phyloP scores from a whole-genome alignment of 30 jellyfish, hydroid and myxozoan genomes.

The Hydra vulgaris region DNA sequence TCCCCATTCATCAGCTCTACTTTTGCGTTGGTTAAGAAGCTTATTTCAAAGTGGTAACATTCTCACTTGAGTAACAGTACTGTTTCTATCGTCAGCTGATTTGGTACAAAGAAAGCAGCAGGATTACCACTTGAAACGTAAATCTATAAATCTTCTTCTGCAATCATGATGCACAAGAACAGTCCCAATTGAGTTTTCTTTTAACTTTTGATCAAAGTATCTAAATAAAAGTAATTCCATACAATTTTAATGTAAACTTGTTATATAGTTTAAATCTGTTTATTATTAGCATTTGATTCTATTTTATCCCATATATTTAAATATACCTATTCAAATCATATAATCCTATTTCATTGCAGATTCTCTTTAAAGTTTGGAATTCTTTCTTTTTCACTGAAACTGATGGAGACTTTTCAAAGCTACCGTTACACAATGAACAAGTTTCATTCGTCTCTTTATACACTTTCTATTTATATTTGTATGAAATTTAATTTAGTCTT shows the following conservation, averaged over 20 bases:
- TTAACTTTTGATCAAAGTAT: not conserved
- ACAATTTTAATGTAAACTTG: not conserved
- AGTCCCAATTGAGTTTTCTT: conserved; percentile 10
- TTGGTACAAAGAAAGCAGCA: conserved; percentile 17
- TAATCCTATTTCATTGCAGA: not conserved
- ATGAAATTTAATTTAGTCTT: too few relatives aligned
- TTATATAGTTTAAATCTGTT: not conserved
- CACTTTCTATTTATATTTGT: not conserved
- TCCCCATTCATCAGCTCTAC: conserved; percentile 39
- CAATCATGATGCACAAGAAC: conserved; percentile 17
- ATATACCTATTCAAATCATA: not conserved
- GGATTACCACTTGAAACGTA: conserved; percentile 7
- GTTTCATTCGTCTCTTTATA: not conserved
- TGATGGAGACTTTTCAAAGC: conserved; percentile 7
- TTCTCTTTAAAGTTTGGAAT: not conserved
- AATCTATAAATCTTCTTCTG: conserved; percentile 21
- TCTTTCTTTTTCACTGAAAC: not conserved
- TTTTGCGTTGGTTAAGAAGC: conserved; percentile 4
- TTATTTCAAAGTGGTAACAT: conserved; percentile 18
- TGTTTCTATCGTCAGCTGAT: not conserved
- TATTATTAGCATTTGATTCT: not conserved
- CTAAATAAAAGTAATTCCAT: not conserved
- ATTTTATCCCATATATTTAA: not conserved
- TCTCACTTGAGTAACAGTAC: conserved; percentile 9
- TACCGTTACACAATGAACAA: not conserved